Conservation (phyloP, 1,140 invertebrate species). For the Lanistes nyassanus region DNA sequence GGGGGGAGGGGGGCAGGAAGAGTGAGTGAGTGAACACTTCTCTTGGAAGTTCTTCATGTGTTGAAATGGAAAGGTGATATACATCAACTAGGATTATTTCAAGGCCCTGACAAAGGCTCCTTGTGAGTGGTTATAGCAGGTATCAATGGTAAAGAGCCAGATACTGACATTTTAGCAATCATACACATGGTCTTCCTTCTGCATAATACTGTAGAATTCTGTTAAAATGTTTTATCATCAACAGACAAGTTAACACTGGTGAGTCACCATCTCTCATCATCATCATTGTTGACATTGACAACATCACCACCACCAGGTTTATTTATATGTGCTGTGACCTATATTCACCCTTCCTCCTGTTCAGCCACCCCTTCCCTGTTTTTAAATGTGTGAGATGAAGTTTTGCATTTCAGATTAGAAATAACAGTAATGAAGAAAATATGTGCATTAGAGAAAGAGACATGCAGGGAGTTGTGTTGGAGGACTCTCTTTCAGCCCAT, state of each 20-base stretch:
- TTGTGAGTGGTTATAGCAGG: background rate
- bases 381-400: too few species aligned
- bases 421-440: too few species aligned
- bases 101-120: conserved; percentile 10
- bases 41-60: too few species aligned
- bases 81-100: background rate
- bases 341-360: too few species aligned
- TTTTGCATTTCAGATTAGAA: too few species aligned
- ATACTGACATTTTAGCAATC: background rate
- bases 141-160: background rate
- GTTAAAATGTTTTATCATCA: background rate
- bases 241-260: background rate
- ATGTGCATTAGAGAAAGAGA: too few species aligned
- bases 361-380: too few species aligned
- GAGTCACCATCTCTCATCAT: background rate
- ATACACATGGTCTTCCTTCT: background rate
- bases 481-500: too few species aligned
- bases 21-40: too few species aligned
- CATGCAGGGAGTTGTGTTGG: too few species aligned
- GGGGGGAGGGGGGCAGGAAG: too few species aligned
- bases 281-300: background rate
- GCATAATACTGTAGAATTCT: background rate
- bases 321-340: too few species aligned
- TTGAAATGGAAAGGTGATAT: background rate
- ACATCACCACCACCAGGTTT: background rate